Evolutionary conservation across 2,113 vertebrate species (phyloP), one percentile per base, ranked within the genome.

Genomic region (Gavialis gangeticus): DNA sequence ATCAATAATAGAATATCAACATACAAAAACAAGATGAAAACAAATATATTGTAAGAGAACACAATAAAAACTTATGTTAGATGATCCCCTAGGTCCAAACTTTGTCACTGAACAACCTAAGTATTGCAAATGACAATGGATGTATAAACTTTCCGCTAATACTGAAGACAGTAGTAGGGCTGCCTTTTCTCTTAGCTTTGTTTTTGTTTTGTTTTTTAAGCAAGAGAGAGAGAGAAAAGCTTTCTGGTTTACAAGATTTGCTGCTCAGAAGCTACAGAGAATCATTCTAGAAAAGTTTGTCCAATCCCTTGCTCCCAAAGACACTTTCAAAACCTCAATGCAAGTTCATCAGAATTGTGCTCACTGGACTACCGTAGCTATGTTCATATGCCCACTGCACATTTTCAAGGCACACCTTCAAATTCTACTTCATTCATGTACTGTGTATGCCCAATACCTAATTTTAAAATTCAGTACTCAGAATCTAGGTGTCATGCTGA

Each of bases 311-410:
- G 87, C 14, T 93, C 37, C 80, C 59, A 66, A 27, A 30, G 57
- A 62, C 93, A 24, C 63, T 28, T 90, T 59, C 60, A 92, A 34
- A 59, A 82, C 67, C 37, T 21, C 62, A 73, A 54, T 19, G 87
- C 92, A 13, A 87, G 64, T 1, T 12, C 1, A 66, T n/a, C n/a
- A n/a, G 25, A 5, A 9, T 73, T n/a, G 75, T 0, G 0, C 6
- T 46, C 46, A 34, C 4, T 37, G 54, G 87, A 73, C 75, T 46
- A 19, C 21, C 88, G 54, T 1, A 19, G 60, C 77, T n/a, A 73
- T 16, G 46, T 9, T 64, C 15, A 30, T n/a, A 8, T 9, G 77
- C n/a, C 46, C 75, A 90, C 22, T 73, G 93, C 73, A 79, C 55
- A 18, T 71, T 71, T 62, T 54, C 69, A 79, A 63, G 79, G 37